Evolutionary conservation across 2,888 invertebrate genomes (phyloP), one percentile per base, ranked within the genome.

Genomic region (Apoda limacodes): DNA sequence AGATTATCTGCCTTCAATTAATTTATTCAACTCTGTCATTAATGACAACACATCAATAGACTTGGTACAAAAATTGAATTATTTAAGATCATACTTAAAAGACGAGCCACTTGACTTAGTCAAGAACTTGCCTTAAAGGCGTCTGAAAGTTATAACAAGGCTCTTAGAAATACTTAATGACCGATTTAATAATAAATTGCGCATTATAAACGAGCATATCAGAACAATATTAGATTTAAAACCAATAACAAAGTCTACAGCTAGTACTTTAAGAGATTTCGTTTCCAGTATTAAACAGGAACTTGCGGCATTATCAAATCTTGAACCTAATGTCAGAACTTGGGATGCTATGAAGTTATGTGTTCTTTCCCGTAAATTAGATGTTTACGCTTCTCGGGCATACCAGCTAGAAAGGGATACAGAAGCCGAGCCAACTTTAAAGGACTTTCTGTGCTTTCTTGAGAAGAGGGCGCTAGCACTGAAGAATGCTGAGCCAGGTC

Each of bases 331-430:
- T 22, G 22, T 22, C 11, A 22, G 5, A 22, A 22, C 22, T 3
- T 29, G 29, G 29, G 22, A 29, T 10, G n/a, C 22, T 22, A 29
- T 29, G 5, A 14, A 22, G 4, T 22, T 29, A 13, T 22, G 13
- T 15, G 15, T 29, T 29, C 11, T 29, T n/a, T 22, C 4, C 15
- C 29, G 30, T 22, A 32, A 32, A 32, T 10, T 27, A 32, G 32
- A 32, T 27, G 11, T 13, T 3, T 27, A 23, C 27, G 27, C 19
- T 2, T 22, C 32, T 2, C 32, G 27, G 9, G 32, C 23, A 2
- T 32, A 32, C 9, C 32, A 32, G 9, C 23, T 32, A 9, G 32
- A 32, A 13, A 13, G 27, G n/a, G 9, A 9, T 4, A 13, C n/a
- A 3, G 7, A 14, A 5, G 9, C n/a, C 9, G 32, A 32, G 1